Evolutionary conservation across 2,797 vertebrate species (phyloP).

Genomic region (Rhabdophis nuchalis): DNA sequence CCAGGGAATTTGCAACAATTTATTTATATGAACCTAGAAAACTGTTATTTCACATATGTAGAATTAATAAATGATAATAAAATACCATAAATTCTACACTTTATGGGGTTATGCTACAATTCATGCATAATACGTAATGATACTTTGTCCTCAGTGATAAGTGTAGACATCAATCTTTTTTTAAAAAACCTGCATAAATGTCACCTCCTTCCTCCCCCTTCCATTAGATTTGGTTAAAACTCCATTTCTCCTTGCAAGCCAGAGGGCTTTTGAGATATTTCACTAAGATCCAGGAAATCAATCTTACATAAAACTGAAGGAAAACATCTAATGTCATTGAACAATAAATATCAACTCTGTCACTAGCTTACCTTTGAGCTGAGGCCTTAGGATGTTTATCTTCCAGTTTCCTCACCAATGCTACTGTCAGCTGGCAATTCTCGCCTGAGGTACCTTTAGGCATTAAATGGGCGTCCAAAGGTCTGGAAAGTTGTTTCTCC

Average conservation of each 20-base stretch:
- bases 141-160: conserved; percentile 27
- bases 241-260: conserved; percentile 77
- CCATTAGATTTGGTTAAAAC: conserved; percentile 67
- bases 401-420: conserved; percentile 80
- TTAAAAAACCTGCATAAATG: conserved; percentile 53
- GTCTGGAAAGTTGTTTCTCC: conserved; percentile 65
- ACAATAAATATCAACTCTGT: conserved; percentile 90
- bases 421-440: conserved; percentile 77
- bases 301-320: conserved; percentile 95
- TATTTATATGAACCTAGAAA: neutral
- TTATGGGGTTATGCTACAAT: accelerated
- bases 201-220: conserved; percentile 65
- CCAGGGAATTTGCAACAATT: neutral
- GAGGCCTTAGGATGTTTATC: conserved; percentile 81
- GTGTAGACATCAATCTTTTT: conserved; percentile 40
- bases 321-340: conserved; percentile 96
- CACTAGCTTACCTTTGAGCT: conserved; percentile 87
- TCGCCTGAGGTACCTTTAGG: conserved; percentile 69
- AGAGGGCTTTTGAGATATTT: conserved; percentile 89
- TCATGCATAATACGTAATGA: conserved; percentile 21
- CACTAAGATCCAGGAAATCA: conserved; percentile 88
- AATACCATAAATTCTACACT: neutral
- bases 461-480: conserved; percentile 64
- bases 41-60: conserved; percentile 1
- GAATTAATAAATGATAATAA: conserved; percentile 11